Percentiles rank a stretch among this genome's conserved stretches.
These are phyloP conservation scores for Gerris buenoi DNA, from an alignment of 1,140 invertebrate genomes.

Conservation along the genomic window DNA sequence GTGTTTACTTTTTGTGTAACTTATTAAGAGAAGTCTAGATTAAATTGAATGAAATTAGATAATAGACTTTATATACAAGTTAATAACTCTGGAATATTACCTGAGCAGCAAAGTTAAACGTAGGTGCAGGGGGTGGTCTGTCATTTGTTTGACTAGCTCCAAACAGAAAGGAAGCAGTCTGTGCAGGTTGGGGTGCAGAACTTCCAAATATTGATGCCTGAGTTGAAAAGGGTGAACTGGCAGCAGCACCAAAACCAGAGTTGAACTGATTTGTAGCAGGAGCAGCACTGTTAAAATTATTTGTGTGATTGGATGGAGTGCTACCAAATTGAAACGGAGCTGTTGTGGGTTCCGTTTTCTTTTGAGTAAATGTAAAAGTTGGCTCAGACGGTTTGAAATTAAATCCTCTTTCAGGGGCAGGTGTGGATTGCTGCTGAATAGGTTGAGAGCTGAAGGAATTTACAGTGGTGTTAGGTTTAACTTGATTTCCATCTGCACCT, in stretches of 20 bases:
- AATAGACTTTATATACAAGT: too few relatives aligned
- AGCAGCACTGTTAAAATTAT: background rate
- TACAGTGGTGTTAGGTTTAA: background rate
- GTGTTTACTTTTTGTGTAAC: too few relatives aligned
- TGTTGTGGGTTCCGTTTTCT: background rate
- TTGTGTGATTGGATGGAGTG: background rate
- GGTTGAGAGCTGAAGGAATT: background rate
- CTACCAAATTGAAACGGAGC: constrained; percentile 2
- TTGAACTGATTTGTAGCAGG: background rate
- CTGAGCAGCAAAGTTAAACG: constrained; percentile 7
- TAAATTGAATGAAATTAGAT: too few relatives aligned
- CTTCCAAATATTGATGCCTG: constrained; percentile 1
- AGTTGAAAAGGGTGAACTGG: background rate
- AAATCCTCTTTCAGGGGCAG: too few relatives aligned
- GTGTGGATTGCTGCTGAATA: too few relatives aligned
- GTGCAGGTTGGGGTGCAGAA: background rate
- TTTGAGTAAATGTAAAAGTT: background rate
- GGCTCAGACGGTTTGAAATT: background rate
- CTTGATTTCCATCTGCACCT: background rate
- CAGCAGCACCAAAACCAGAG: background rate
- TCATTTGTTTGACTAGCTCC: background rate
- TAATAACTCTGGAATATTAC: too few relatives aligned
- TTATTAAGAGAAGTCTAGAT: too few relatives aligned
- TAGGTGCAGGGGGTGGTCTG: background rate
- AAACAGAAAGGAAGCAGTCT: constrained; percentile 1